Evolutionary conservation across 2,888 invertebrate genomes (phyloP).

Genomic region (Drosophila tanythrix): DNA sequence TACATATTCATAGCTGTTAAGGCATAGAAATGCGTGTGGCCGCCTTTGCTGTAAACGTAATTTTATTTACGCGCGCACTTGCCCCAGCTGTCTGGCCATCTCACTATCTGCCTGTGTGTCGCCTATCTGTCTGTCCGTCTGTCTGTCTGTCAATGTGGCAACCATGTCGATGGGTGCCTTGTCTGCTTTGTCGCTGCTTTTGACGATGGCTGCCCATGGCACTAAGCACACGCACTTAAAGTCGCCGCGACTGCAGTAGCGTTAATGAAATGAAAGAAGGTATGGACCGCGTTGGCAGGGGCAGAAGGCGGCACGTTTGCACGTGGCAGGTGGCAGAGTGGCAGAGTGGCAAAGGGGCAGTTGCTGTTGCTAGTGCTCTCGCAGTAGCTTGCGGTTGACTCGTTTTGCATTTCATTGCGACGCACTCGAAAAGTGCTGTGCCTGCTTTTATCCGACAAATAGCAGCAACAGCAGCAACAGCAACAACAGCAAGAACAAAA

Average conservation of each 20-base stretch:
- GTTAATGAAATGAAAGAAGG: slow-evolving; percentile 48
- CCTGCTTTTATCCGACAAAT: slow-evolving; percentile 36
- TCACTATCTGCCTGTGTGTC: slow-evolving; percentile 66
- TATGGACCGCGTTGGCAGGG: not conserved
- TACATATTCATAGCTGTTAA: not conserved
- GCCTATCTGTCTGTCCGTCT: slow-evolving; percentile 16
- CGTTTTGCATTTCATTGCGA: slow-evolving; percentile 66
- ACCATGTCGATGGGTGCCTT: slow-evolving; percentile 31
- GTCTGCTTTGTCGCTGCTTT: slow-evolving; percentile 61
- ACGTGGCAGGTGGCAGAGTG: not conserved
- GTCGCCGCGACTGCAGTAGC: slow-evolving; percentile 63
- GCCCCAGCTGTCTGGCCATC: slow-evolving; percentile 55
- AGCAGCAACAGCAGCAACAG: slow-evolving; percentile 15
- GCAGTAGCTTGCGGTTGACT: slow-evolving; percentile 59
- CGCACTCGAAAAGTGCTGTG: slow-evolving; percentile 38
- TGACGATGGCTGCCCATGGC: slow-evolving; percentile 76
- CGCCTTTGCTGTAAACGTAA: slow-evolving; percentile 69
- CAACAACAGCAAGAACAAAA: slow-evolving; percentile 5
- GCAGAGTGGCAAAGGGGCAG: not conserved
- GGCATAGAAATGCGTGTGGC: slow-evolving; percentile 66
- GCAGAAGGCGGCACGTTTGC: too few relatives aligned
- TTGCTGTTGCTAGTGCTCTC: not conserved
- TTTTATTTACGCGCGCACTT: slow-evolving; percentile 76
- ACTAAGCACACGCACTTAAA: slow-evolving; percentile 76
- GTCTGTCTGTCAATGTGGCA: slow-evolving; percentile 70